Conservation (phyloP, 2,113 vertebrate genomes). For the Erythrolamprus reginae region DNA sequence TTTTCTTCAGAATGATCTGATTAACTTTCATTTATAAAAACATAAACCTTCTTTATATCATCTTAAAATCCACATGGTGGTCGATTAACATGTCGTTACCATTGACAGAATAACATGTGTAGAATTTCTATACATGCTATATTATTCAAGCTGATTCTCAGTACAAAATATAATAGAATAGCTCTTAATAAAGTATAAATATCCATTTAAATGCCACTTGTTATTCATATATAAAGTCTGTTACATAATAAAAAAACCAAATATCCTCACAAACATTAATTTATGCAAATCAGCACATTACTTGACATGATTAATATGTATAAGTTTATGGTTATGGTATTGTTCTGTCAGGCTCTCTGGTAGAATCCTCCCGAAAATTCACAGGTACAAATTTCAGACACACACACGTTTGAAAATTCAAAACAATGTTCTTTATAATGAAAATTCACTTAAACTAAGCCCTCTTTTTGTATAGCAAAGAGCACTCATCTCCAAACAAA, state of each 20-base stretch:
- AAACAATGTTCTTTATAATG: too few relatives aligned
- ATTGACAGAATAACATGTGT: neutral
- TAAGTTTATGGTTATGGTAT: conserved; percentile 44
- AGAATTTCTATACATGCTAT: neutral
- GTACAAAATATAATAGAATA: neutral
- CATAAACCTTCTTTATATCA: conserved; percentile 51
- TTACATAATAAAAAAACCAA: too few relatives aligned
- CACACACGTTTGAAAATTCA: too few relatives aligned
- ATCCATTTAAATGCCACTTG: conserved; percentile 26
- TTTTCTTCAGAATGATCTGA: conserved; percentile 55
- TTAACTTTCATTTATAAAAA: conserved; percentile 58
- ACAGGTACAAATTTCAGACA: too few relatives aligned
- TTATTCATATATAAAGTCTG: conserved; percentile 14
- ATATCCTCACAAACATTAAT: neutral
- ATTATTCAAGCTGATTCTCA: conserved; percentile 11
- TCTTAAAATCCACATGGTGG: conserved; percentile 42
- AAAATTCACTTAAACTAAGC: too few relatives aligned
- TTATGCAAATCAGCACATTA: conserved; percentile 26
- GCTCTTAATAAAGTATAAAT: conserved; percentile 9
- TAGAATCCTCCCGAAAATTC: too few relatives aligned
- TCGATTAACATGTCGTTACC: conserved; percentile 30
- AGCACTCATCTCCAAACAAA: too few relatives aligned
- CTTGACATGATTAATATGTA: conserved; percentile 15
- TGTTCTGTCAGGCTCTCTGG: too few relatives aligned
- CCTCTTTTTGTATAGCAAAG: too few relatives aligned